A percentile compares a stretch with the other conserved stretches of the same genome.
Evolutionary conservation across 2,113 vertebrate species (phyloP).

Genomic region (rat (Rattus norvegicus)): DNA sequence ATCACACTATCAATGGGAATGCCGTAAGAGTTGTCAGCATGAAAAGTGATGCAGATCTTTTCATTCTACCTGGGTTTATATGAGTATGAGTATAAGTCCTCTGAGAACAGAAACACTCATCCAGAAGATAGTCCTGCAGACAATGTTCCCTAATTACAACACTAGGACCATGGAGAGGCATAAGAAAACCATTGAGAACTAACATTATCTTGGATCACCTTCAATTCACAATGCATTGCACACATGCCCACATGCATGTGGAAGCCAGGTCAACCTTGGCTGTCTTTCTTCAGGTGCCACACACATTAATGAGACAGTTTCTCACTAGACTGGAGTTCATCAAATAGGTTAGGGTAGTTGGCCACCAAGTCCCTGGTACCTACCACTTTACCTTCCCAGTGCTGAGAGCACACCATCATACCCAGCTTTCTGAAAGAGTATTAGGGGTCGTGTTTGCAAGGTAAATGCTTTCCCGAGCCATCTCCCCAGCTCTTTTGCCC

Average conservation of each 20-base stretch:
- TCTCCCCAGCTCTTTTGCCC: not conserved
- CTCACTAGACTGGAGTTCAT: not conserved
- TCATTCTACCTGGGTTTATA: slow-evolving; percentile 24
- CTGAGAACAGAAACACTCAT: not conserved
- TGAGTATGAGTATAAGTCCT: not conserved
- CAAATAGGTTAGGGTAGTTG: too few species aligned
- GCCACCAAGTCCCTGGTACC: not conserved
- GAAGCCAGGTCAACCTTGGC: not conserved
- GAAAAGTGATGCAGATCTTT: not conserved
- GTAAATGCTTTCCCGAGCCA: not conserved
- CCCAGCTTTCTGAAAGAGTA: not conserved
- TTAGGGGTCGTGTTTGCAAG: not conserved
- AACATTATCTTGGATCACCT: not conserved
- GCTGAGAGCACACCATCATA: not conserved
- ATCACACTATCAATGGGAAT: not conserved
- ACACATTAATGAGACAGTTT: not conserved
- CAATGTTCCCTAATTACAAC: not conserved
- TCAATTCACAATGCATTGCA: not conserved
- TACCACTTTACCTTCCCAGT: not conserved
- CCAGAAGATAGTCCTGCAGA: not conserved
- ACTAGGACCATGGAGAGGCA: not conserved
- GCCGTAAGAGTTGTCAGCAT: not conserved
- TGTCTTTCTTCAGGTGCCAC: not conserved
- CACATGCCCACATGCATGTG: not conserved
- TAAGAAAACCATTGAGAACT: not conserved